A percentile compares a stretch with the other conserved stretches of the same genome.
phyloP scores from a whole-genome alignment of 2,113 vertebrate species.

The Cepphus grylle region DNA sequence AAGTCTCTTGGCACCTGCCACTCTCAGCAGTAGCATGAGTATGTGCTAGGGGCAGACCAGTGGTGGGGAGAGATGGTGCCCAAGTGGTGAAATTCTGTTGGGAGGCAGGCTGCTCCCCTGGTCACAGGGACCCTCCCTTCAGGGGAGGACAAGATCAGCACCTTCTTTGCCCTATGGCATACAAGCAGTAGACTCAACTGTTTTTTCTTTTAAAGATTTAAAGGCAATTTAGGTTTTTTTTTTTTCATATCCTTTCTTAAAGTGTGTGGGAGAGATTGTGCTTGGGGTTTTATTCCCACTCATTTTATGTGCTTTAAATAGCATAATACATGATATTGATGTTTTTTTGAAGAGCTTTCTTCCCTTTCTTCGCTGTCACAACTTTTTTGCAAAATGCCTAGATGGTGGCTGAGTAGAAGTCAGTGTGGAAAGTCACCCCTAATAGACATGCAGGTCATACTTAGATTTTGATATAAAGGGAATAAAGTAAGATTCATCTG shows the following conservation, averaged over 20 bases:
- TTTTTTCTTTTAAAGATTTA: not conserved
- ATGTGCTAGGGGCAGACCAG: not conserved
- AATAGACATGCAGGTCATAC: not conserved
- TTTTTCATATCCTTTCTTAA: not conserved
- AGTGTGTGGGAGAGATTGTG: not conserved
- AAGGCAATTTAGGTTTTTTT: not conserved
- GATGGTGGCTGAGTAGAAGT: not conserved
- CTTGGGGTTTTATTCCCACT: not conserved
- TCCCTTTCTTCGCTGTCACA: not conserved
- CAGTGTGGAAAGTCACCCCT: not conserved
- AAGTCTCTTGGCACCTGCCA: not conserved
- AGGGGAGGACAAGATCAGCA: not conserved
- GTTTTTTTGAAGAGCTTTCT: not conserved
- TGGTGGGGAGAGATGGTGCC: rapidly evolving
- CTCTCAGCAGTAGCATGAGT: not conserved
- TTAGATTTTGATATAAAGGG: not conserved
- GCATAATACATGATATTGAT: not conserved
- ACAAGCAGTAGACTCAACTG: not conserved
- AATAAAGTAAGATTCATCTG: not conserved
- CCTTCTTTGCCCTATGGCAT: not conserved
- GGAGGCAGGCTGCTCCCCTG: not conserved
- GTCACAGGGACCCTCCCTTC: rapidly evolving
- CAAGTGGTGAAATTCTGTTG: not conserved
- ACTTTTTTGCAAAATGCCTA: not conserved
- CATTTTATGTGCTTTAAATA: not conserved